Percentiles rank a stretch among this genome's conserved stretches.
Evolutionary conservation across 2,797 vertebrate species (phyloP).

Genomic region (Menidia menidia): DNA sequence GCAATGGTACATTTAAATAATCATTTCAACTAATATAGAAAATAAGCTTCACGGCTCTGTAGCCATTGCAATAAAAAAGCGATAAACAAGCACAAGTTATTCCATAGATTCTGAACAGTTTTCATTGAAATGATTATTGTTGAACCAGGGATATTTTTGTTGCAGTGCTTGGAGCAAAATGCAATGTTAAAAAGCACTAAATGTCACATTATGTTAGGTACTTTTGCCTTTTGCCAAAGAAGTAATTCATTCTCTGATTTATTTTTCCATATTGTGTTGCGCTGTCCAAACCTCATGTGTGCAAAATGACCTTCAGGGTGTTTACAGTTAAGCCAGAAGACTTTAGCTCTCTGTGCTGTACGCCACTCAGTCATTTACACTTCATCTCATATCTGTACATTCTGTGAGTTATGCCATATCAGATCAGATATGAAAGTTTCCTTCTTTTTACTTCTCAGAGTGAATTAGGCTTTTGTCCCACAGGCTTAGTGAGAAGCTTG

Average conservation of each 20-base stretch:
- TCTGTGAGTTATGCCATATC: conserved; percentile 6
- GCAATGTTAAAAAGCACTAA: conserved; percentile 18
- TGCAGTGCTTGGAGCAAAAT: not conserved
- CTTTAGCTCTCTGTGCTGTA: conserved; percentile 8
- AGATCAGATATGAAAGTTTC: conserved; percentile 9
- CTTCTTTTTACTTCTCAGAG: not conserved
- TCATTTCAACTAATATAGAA: not conserved
- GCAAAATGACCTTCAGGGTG: conserved; percentile 42
- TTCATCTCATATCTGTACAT: not conserved
- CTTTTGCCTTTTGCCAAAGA: conserved; percentile 31
- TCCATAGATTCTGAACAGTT: not conserved
- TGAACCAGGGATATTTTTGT: not conserved
- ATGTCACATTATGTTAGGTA: conserved; percentile 19
- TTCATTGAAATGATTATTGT: conserved; percentile 4
- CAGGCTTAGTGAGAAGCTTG: not conserved
- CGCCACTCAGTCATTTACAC: conserved; percentile 8
- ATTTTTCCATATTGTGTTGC: conserved; percentile 45
- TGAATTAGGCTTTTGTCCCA: conserved; percentile 3
- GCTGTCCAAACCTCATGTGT: conserved; percentile 30
- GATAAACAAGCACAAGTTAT: not conserved
- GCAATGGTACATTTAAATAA: conserved; percentile 85
- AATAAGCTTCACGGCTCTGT: not conserved
- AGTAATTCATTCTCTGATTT: conserved; percentile 47
- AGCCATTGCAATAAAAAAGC: too few species aligned
- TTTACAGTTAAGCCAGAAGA: conserved; percentile 37